Evolutionary conservation across 2,113 vertebrate genomes (phyloP).

Genomic region (Epinephelus moara): DNA sequence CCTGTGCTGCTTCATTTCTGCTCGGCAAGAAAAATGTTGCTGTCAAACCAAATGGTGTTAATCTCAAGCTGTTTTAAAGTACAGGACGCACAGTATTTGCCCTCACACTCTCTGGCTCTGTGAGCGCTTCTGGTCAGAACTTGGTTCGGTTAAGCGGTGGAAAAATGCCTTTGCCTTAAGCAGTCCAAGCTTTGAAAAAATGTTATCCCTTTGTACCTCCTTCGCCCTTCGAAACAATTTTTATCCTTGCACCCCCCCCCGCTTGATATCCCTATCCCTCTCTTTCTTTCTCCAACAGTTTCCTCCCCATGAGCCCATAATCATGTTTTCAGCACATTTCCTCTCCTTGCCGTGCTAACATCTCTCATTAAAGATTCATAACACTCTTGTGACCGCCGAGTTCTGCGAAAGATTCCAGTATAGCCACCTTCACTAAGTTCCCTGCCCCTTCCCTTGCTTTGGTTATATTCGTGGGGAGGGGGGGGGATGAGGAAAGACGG

Average conservation of each 20-base stretch:
- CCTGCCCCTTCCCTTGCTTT: constrained; percentile 30
- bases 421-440: constrained; percentile 43
- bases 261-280: constrained; percentile 31
- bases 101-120: neutral
- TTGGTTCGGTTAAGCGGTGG: neutral
- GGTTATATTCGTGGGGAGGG: constrained; percentile 33
- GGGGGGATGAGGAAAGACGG: neutral
- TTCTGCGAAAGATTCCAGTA: constrained; percentile 62
- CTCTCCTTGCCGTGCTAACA: constrained; percentile 63
- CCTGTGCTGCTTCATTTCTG: constrained; percentile 19
- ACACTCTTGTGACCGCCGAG: constrained; percentile 62
- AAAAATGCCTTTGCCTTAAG: constrained; percentile 35
- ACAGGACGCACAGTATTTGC: constrained; percentile 8
- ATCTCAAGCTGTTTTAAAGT: constrained; percentile 7
- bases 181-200: constrained; percentile 23
- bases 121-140: constrained; percentile 5
- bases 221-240: constrained; percentile 67
- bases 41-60: constrained; percentile 14
- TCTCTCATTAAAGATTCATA: constrained; percentile 80
- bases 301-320: constrained; percentile 69
- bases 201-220: constrained; percentile 29
- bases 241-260: constrained; percentile 16
- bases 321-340: constrained; percentile 81
- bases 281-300: constrained; percentile 45
- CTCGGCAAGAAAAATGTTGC: constrained; percentile 4